Percentiles rank a stretch among this genome's conserved stretches.
Evolutionary conservation across 2,797 vertebrate genomes (phyloP).

Genomic region (Delichon dasypus): DNA sequence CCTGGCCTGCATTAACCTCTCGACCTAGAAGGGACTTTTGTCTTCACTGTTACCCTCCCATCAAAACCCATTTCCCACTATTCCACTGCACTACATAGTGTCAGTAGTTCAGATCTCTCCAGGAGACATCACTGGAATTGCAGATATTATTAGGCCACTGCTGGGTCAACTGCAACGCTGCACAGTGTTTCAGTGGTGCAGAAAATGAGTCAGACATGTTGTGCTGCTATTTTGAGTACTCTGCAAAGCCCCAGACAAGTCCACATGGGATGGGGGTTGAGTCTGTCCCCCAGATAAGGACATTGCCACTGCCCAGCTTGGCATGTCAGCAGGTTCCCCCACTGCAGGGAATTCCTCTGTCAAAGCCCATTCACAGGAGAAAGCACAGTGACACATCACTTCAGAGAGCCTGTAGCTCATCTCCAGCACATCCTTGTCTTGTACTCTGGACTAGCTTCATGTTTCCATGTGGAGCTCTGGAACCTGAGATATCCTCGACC

Average conservation of each 20-base stretch:
- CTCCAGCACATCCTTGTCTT: neutral
- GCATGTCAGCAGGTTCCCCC: neutral
- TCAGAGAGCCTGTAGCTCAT: neutral
- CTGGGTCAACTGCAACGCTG: neutral
- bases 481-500: neutral
- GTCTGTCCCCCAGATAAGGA: neutral
- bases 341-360: neutral
- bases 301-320: neutral
- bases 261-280: neutral
- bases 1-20: conserved; percentile 1
- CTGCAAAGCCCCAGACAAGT: neutral
- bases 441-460: neutral
- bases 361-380: neutral
- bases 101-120: neutral
- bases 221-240: neutral
- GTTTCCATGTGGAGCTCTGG: neutral
- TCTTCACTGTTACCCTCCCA: neutral
- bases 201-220: neutral
- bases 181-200: neutral
- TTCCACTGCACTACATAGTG: neutral
- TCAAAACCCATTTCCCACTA: conserved; percentile 5
- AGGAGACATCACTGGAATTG: neutral
- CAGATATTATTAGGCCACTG: neutral
- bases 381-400: neutral
- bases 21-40: neutral